A percentile compares a stretch with the other conserved stretches of the same genome.
These are phyloP conservation scores for Phocides pigmalion DNA, from an alignment of 1,140 invertebrate genomes.

Conservation along the genomic window DNA sequence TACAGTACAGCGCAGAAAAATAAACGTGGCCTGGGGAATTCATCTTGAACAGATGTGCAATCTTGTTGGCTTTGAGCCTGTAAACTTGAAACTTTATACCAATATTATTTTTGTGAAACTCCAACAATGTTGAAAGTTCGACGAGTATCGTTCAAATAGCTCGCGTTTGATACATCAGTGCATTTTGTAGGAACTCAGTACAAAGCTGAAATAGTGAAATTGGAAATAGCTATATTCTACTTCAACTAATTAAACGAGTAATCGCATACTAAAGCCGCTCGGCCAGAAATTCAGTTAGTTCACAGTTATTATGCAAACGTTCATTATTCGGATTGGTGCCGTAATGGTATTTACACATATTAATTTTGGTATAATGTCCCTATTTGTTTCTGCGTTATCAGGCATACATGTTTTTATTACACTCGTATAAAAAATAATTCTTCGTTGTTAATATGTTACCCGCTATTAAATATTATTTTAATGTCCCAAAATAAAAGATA, in stretches of 20 bases:
- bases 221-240: slow-evolving; percentile 14
- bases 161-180: slow-evolving; percentile 9
- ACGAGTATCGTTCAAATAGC: slow-evolving; percentile 8
- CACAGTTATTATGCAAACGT: slow-evolving; percentile 21
- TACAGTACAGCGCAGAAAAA: neutral
- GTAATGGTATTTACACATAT: slow-evolving; percentile 7
- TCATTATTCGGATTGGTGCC: slow-evolving; percentile 20
- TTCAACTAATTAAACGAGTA: slow-evolving; percentile 25
- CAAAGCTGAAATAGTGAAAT: slow-evolving; percentile 21
- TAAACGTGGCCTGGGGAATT: slow-evolving; percentile 11
- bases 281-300: slow-evolving; percentile 25
- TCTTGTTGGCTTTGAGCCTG: slow-evolving; percentile 23
- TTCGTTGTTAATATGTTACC: too few relatives aligned
- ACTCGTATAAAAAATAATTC: too few relatives aligned
- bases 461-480: too few relatives aligned
- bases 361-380: neutral
- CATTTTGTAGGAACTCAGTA: neutral
- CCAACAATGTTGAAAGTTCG: slow-evolving; percentile 7
- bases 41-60: slow-evolving; percentile 13
- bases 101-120: slow-evolving; percentile 21
- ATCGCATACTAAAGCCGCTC: slow-evolving; percentile 9
- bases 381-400: too few relatives aligned
- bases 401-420: too few relatives aligned
- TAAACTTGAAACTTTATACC: slow-evolving; percentile 19
- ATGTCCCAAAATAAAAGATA: too few relatives aligned